Conservation (phyloP, 2,888 invertebrate genomes). For the Lasioglossum marginatum region DNA sequence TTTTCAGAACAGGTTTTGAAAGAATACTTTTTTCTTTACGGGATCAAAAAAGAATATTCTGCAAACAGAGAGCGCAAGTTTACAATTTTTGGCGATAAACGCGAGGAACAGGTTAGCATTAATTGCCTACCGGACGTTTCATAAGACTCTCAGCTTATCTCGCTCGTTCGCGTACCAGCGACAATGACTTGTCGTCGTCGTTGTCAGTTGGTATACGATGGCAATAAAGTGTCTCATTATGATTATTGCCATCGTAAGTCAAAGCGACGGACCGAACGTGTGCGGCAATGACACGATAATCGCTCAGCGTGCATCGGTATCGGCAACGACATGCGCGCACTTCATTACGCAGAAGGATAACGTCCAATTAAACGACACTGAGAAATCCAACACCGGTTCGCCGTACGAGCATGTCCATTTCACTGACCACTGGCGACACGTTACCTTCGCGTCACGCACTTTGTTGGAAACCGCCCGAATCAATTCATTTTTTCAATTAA, state of each 20-base stretch:
- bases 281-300: conserved; percentile 62
- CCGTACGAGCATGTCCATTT: conserved; percentile 50
- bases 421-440: conserved; percentile 48
- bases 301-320: conserved; percentile 54
- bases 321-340: conserved; percentile 60
- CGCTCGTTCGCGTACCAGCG: conserved; percentile 30
- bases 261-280: conserved; percentile 40
- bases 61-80: not conserved
- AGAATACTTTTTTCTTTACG: not conserved
- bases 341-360: conserved; percentile 62
- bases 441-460: conserved; percentile 3
- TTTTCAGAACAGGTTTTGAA: not conserved
- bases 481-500: not conserved
- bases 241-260: conserved; percentile 70
- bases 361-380: conserved; percentile 49
- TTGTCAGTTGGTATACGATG: conserved; percentile 47
- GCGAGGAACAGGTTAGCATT: not conserved
- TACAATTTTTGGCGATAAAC: not conserved
- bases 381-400: conserved; percentile 62
- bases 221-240: conserved; percentile 66
- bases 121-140: conserved; percentile 17
- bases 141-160: conserved; percentile 42
- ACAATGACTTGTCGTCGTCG: conserved; percentile 49
- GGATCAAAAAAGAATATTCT: not conserved
- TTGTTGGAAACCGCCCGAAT: not conserved